phyloP scores from a whole-genome alignment of 2,113 vertebrate species.

The Notarius quadriscutis region DNA sequence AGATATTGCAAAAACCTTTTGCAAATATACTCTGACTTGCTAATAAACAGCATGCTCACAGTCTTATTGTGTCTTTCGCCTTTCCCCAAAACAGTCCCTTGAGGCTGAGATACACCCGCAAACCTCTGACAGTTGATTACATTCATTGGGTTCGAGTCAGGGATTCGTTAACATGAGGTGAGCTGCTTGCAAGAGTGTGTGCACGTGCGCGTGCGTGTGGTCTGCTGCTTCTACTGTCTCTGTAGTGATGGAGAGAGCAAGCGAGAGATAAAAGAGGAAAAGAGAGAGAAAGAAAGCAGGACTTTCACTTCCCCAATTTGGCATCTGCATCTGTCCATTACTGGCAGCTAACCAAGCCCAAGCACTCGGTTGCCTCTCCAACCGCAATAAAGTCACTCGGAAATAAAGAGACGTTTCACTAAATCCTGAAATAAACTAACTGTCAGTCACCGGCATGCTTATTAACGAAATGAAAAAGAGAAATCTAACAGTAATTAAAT shows the following conservation, averaged over 20 bases:
- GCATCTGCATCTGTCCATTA: conserved; percentile 60
- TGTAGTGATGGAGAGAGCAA: conserved; percentile 28
- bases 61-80: conserved; percentile 10
- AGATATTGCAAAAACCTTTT: neutral
- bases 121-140: conserved; percentile 47
- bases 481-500: conserved; percentile 54
- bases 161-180: conserved; percentile 39
- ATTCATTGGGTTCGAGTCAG: conserved; percentile 36
- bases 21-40: neutral
- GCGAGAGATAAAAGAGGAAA: conserved; percentile 42
- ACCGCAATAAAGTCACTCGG: conserved; percentile 50
- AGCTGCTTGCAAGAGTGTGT: neutral
- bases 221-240: conserved; percentile 42
- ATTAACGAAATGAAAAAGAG: conserved; percentile 39
- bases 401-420: conserved; percentile 47
- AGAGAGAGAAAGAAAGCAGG: conserved; percentile 35
- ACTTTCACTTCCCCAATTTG: conserved; percentile 83
- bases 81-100: conserved; percentile 36
- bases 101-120: conserved; percentile 24
- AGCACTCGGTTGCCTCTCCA: conserved; percentile 32
- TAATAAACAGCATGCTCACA: conserved; percentile 1
- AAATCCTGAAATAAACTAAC: conserved; percentile 52
- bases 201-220: conserved; percentile 25
- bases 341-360: conserved; percentile 49
- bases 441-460: conserved; percentile 43